These are phyloP conservation scores for Sapayoa aenigma DNA, from an alignment of 2,113 vertebrate species.

Conservation along the genomic window DNA sequence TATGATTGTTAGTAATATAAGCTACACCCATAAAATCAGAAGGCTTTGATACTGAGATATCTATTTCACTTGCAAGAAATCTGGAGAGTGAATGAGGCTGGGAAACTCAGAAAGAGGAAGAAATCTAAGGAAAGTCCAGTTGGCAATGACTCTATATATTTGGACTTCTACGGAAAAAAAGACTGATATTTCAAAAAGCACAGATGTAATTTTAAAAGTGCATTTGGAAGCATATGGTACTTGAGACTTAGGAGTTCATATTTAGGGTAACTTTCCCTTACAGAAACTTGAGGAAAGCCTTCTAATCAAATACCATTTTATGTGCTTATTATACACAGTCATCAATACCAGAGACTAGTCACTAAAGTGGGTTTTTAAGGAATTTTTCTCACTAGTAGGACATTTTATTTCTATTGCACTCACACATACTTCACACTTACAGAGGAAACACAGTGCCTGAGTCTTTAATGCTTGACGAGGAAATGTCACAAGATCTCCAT, in stretches of 20 bases:
- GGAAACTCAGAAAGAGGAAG: background rate
- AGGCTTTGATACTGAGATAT: background rate
- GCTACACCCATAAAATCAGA: background rate
- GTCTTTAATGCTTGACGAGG: background rate
- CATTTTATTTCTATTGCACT: background rate
- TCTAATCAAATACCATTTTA: background rate
- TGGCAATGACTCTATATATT: background rate
- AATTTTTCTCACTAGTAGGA: background rate
- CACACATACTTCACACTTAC: background rate
- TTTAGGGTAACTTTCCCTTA: background rate
- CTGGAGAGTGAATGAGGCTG: background rate
- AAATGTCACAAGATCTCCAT: accelerated
- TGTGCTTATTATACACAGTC: accelerated
- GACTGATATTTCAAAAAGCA: background rate
- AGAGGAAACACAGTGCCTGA: background rate
- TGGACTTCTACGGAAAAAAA: background rate
- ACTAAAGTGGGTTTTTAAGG: background rate
- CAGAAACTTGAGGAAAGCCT: background rate
- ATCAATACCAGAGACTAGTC: background rate
- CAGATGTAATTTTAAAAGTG: background rate
- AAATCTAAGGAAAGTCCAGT: background rate
- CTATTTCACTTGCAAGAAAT: background rate
- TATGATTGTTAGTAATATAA: background rate
- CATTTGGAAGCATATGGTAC: background rate
- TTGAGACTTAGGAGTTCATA: background rate